Evolutionary conservation across 2,797 vertebrate genomes (phyloP).

Genomic region (Sebastes matsubarae): DNA sequence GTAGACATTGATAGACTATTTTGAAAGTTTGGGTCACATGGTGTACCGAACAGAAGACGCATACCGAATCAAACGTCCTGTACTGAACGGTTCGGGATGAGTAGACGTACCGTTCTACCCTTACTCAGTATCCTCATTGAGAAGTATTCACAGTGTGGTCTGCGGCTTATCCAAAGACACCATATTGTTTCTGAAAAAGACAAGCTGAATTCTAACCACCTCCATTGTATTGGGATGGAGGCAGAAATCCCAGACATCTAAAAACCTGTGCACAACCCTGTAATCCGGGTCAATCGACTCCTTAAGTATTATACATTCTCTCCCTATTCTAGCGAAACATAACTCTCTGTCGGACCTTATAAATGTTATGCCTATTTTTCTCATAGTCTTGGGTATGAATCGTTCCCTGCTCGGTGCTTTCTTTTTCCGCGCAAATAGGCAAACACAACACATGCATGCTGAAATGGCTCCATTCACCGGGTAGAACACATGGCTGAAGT

Average conservation of each 20-base stretch:
- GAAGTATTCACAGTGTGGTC: no score
- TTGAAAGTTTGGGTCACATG: no score
- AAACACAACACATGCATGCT: not conserved
- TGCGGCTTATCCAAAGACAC: no score
- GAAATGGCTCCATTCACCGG: slow-evolving; percentile 6
- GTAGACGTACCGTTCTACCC: rapidly evolving
- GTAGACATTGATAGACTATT: no score
- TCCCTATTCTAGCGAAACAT: not conserved
- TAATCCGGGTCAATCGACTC: not conserved
- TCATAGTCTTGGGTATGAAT: not conserved
- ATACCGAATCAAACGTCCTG: no score
- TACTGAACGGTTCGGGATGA: no score
- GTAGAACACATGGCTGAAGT: slow-evolving; percentile 34
- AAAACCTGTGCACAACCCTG: not conserved
- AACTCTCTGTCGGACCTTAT: not conserved
- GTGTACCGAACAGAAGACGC: no score
- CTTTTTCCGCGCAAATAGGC: slow-evolving; percentile 2
- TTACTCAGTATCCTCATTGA: no score
- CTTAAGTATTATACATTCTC: not conserved
- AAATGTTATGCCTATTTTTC: not conserved
- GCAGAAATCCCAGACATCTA: not conserved
- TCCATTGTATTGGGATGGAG: not conserved
- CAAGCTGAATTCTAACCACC: not conserved
- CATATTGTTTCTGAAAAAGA: not conserved
- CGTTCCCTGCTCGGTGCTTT: not conserved